Evolutionary conservation across 2,888 invertebrate species (phyloP), one percentile per base, ranked within the genome.

Genomic region (Schizotus pectinicornis): DNA sequence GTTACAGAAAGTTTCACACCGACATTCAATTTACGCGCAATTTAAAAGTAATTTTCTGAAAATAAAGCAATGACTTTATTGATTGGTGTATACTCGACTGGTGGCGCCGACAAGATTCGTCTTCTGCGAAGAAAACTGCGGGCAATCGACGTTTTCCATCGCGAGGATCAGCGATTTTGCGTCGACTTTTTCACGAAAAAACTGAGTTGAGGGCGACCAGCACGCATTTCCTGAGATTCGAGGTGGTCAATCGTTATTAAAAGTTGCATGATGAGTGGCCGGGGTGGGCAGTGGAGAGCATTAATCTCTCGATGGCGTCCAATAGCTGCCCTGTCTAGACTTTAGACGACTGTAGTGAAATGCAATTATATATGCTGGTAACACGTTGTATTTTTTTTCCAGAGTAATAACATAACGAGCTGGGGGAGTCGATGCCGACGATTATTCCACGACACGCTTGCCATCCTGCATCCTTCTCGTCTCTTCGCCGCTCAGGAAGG

Each of bases 41-140:
- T 72, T 72, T 72, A 67, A 71, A 71, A 74, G 71, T 68, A 68
- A 72, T 73, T 71, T 71, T 67, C 62, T 63, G 58, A 72, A 72
- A 73, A 73, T 70, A 71, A 70, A 72, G 62, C 65, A 67, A 66
- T 46, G 62, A 36, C 41, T 61, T 60, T 68, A 68, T 68, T 65
- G 68, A 68, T 68, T 68, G 63, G 57, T 59, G 52, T 47, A 22
- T 22, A 22, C 22, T 12, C 50, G 50, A 49, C 22, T 12, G 46
- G 45, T 13, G 45, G 31, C 33, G 38, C 14, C 32, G 35, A 12
- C n/a, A 50, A 8, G 3, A 22, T 22, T 22, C 22, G 22, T 22
- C 22, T 22, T 22, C 22, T 22, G 22, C 22, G 22, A 22, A 22
- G 22, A 30, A 47, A 37, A 47, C 37, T 42, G 11, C 11, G 49